These are phyloP conservation scores for Drosophila nr. perissopoda DNA, from an alignment of 2,888 invertebrate species.

Conservation along the genomic window DNA sequence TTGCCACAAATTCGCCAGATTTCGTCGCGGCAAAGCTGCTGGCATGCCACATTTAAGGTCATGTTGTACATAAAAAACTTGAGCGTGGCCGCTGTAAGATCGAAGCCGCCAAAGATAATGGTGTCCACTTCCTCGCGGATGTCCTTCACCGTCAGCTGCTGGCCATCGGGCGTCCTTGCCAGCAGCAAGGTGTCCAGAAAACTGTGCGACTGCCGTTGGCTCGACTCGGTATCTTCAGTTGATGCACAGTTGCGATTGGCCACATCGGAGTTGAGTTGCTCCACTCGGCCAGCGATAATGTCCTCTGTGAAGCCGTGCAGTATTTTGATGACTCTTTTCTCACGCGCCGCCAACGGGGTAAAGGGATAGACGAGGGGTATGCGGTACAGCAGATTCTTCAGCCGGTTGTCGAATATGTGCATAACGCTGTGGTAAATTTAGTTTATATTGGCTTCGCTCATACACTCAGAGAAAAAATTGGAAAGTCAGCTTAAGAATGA, in stretches of 20 bases:
- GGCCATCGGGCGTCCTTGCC: slow-evolving; percentile 47
- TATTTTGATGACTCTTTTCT: slow-evolving; percentile 31
- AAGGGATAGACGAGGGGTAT: slow-evolving; percentile 34
- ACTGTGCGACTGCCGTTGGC: slow-evolving; percentile 1
- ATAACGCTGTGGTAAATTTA: slow-evolving; percentile 35
- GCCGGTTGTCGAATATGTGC: slow-evolving; percentile 44
- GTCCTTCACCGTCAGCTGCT: slow-evolving; percentile 43
- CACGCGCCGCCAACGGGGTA: slow-evolving; percentile 44
- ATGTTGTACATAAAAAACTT: slow-evolving; percentile 72
- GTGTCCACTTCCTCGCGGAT: slow-evolving; percentile 73
- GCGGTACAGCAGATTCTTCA: slow-evolving; percentile 61
- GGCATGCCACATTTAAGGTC: slow-evolving; percentile 62
- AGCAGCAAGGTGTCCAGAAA: slow-evolving; percentile 55
- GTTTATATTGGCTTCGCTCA: no score
- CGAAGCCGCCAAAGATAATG: slow-evolving; percentile 71
- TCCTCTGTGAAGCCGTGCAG: slow-evolving; percentile 63
- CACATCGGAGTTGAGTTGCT: slow-evolving; percentile 43
- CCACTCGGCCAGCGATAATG: slow-evolving; percentile 49
- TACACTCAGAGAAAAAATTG: background rate
- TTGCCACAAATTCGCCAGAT: slow-evolving; percentile 62
- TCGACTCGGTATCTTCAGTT: slow-evolving; percentile 18
- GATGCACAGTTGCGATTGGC: slow-evolving; percentile 36
- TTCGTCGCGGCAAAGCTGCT: slow-evolving; percentile 69
- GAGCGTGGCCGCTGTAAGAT: slow-evolving; percentile 66
- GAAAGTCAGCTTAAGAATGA: background rate